These are phyloP conservation scores for Onychomys leucogaster DNA, from an alignment of 2,797 vertebrate species.

Conservation along the genomic window DNA sequence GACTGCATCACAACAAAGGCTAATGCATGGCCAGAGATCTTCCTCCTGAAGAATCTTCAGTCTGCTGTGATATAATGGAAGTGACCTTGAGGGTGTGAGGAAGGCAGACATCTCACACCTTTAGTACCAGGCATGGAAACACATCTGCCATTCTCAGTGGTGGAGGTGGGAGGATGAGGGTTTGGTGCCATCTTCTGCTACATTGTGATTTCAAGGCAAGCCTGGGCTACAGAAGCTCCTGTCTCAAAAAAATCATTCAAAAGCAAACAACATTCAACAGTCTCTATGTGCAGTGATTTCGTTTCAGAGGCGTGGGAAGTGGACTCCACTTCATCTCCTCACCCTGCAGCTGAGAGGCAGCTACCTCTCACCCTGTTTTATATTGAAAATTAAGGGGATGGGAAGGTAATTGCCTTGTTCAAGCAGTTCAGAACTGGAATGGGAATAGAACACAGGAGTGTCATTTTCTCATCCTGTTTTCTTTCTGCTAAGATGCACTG, in stretches of 20 bases:
- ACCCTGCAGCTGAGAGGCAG: background rate
- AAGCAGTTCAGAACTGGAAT: constrained; percentile 60
- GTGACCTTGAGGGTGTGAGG: background rate
- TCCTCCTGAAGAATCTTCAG: background rate
- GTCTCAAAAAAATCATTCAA: background rate
- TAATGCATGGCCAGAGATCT: background rate
- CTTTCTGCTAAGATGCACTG: constrained; percentile 35
- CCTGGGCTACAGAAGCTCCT: background rate
- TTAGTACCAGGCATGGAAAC: background rate
- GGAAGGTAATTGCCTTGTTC: constrained; percentile 50
- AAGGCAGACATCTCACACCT: background rate
- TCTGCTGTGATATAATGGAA: background rate
- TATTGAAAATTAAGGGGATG: constrained; percentile 60
- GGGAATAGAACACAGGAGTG: constrained; percentile 5
- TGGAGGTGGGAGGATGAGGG: background rate
- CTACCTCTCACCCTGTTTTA: constrained; percentile 9
- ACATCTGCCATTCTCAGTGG: background rate
- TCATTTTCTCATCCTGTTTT: constrained; percentile 27
- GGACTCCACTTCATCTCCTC: constrained; percentile 34
- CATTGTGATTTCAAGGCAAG: background rate
- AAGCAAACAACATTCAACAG: background rate
- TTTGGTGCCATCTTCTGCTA: background rate
- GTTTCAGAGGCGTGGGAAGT: constrained; percentile 40
- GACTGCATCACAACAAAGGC: background rate
- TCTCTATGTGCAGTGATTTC: background rate